Base-by-base conservation (phyloP, 2,888 invertebrate genomes). In the Orthonychiurus folsomi region DNA sequence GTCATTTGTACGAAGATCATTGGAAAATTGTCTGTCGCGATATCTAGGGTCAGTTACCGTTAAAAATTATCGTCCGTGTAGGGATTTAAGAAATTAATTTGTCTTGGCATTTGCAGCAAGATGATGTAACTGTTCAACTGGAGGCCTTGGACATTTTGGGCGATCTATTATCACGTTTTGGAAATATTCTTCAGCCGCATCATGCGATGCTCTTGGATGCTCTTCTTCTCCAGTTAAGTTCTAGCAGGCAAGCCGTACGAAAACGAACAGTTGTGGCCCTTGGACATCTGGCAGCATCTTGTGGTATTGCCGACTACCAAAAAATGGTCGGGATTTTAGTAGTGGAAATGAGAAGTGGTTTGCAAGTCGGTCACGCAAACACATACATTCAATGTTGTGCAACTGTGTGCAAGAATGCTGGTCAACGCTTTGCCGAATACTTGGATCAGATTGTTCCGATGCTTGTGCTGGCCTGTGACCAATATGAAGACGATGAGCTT, bases 131-230 rank as follows among this genome's bases (percentile, higher is more conserved):
- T 1, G 95, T 97, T 2, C 95, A 97, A 78, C 80, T 99, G 24
- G 99, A 99, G 79, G 94, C 96, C 55, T 80, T 99, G 61, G 99
- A 99, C 76, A 97, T 99, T 73, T 81, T 99, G 48, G 89, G 93
- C 2, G 97, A 97, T 78, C 79, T 99, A 67, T 79, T 99, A 3
- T 89, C 92, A 65, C 84, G 96, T 74, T 99, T 96, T 82, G 97
- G 97, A 67, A 87, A 87, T 62, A 84, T 94, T 63, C 78, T 96
- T 66, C 84, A 90, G 67, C 83, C 85, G 23, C 93, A 91, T 77
- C 93, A 94, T 75, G 83, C 86, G 64, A 83, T 88, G 73, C 88
- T 97, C 70, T 80, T 95, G 67, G 86, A 86, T 73, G 90, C 95
- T 2, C 80, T 99, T 56, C 81, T 95, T 64, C 95, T 94, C 2